These are phyloP conservation scores for Aleadryas rufinucha DNA, from an alignment of 2,113 vertebrate species.

Conservation along the genomic window DNA sequence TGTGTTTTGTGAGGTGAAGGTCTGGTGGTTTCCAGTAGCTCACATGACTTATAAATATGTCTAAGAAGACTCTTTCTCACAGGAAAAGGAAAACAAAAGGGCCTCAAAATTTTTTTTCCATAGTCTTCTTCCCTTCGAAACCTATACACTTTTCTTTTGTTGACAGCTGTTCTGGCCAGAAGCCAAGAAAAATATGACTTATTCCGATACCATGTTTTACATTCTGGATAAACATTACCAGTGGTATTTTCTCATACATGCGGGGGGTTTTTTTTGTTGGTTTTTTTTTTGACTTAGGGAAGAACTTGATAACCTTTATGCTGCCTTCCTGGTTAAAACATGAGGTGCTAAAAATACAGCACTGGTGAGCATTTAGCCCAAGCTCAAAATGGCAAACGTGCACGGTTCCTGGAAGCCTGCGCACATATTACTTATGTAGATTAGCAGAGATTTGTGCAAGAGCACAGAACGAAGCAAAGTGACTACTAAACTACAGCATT, in stretches of 20 bases:
- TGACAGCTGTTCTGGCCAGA: constrained; percentile 44
- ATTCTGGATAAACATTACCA: constrained; percentile 12
- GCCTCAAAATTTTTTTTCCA: neutral
- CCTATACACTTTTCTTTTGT: constrained; percentile 11
- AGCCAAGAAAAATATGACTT: constrained; percentile 50
- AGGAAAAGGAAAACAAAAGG: constrained; percentile 41
- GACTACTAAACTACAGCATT: constrained; percentile 10
- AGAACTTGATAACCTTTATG: neutral
- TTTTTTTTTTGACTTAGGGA: neutral
- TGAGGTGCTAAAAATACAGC: neutral
- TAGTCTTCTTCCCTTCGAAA: neutral
- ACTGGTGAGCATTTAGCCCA: neutral
- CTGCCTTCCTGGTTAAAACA: neutral
- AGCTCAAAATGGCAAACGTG: neutral
- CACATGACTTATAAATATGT: neutral
- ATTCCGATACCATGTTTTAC: neutral
- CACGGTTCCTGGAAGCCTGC: neutral
- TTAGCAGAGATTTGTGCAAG: constrained; percentile 22
- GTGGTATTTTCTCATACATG: constrained; percentile 37
- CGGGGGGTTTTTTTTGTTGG: neutral
- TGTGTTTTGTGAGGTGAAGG: neutral
- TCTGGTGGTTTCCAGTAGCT: neutral
- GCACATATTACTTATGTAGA: neutral
- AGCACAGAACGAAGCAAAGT: neutral
- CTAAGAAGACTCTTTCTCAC: neutral